Percentiles rank a stretch among this genome's conserved stretches.
Conservation (phyloP, 2,113 vertebrate genomes). For the Romanogobio albipinnatus region DNA sequence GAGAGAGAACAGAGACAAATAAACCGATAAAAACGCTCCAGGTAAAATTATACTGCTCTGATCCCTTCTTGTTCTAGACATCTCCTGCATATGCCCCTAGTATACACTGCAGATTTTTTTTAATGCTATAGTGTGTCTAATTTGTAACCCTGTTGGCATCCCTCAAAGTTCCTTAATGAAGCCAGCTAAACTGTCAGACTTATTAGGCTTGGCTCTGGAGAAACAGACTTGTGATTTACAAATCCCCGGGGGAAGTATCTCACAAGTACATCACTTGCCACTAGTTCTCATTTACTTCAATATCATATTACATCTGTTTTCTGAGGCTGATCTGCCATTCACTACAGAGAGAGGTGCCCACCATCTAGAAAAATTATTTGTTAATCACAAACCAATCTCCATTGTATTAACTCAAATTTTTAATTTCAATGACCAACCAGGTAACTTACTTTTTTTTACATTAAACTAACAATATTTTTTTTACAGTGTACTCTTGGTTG, state of each 20-base stretch:
- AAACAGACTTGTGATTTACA: conserved; percentile 48
- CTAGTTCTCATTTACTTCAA: conserved; percentile 16
- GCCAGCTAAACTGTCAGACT: conserved; percentile 48
- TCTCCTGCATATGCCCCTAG: not conserved
- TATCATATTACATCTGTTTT: not conserved
- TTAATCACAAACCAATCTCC: no score
- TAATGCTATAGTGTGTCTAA: conserved; percentile 26
- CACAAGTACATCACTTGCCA: conserved; percentile 12
- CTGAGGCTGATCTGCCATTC: not conserved
- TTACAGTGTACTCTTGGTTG: not conserved
- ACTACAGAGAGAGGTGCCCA: not conserved
- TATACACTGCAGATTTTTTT: conserved; percentile 21
- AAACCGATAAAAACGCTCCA: not conserved
- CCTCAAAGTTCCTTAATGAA: conserved; percentile 38
- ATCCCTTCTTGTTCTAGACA: not conserved
- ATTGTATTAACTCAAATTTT: no score
- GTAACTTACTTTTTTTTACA: no score
- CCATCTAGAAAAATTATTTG: not conserved
- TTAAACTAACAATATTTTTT: no score
- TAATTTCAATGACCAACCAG: no score
- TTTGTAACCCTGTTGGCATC: conserved; percentile 28
- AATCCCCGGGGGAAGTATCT: conserved; percentile 32
- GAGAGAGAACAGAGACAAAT: not conserved
- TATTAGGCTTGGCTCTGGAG: conserved; percentile 45
- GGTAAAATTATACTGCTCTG: conserved; percentile 8